Evolutionary conservation across 2,888 invertebrate species (phyloP), one percentile per base, ranked within the genome.

Genomic region (Leucophora obtusa): DNA sequence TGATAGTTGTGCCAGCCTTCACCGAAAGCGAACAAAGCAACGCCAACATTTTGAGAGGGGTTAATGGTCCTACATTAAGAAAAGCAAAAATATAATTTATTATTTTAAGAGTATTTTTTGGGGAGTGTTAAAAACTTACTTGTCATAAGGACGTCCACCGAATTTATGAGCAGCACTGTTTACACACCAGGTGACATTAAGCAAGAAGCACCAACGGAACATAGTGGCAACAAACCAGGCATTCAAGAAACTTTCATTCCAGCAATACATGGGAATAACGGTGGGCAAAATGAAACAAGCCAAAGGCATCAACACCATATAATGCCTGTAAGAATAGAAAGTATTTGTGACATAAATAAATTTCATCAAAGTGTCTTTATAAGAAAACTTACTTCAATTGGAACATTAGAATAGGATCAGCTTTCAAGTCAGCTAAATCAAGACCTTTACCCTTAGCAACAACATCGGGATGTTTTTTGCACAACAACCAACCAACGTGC

Each of bases 401-500:
- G 91, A 96, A 96, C 83, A 91, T 91, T 9, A 97, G 92, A 62
- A 98, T 93, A 9, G 95, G 95, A 90, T 98, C 97, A 11, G 92
- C 92, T 79, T 93, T 92, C 70, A 98, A 92, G 90, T 98, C 98
- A 56, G 94, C 94, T 83, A 97, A 86, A 87, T 98, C 97, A n/a
- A 98, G 92, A 50, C 93, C 92, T 84, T 95, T 94, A 86, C 98
- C 98, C 89, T 97, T 97, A 79, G 91, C 92, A 86, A 93, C 95
- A 62, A 98, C 95, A 83, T 96, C 95, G 0, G 96, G 96, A 89
- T 98, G 98, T 89, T 98, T 98, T 84, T 94, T 93, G 85, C 95
- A 94, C 71, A 98, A 91, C 79, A 98, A 92, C 98, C 98, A 98
- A 71, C 98, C 98, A 84, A 98, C 93, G 90, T 98, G 98, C 0